Evolutionary conservation across 2,888 invertebrate genomes (phyloP), one percentile per base, ranked within the genome.

Genomic region (Ophraella communa): DNA sequence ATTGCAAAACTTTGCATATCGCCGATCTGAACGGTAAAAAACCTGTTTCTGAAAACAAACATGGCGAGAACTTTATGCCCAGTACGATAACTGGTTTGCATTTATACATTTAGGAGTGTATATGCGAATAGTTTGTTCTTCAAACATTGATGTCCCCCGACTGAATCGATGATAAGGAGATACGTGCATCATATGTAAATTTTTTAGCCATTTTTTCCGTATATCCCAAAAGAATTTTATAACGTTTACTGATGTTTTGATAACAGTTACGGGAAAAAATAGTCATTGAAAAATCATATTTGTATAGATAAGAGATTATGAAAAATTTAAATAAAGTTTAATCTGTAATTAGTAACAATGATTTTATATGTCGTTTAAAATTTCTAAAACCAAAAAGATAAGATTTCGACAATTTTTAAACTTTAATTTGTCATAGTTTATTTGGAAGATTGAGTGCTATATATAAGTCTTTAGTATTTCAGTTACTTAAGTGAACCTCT

Each of bases 151-250:
- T 51, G 39, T 59, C 51, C 51, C 51, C 51, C 51, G 23, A 35
- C 24, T 59, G 59, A 51, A 59, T 20, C 42, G 51, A 20, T 35
- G 59, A 51, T 59, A 59, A 10, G 39, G 27, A 30, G 44, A 49
- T 59, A 58, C 45, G 58, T 58, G 51, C 59, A 59, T 59, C 42
- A 51, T 59, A 59, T 59, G 59, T 51, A 59, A 59, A 59, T 59
- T 59, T 49, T 17, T 21, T 11, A 1, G 17, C 47, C 21, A 14
- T 47, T 33, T 57, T 20, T 30, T 35, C 35, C 18, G 11, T 8
- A 23, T 24, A 39, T 49, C 17, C 27, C 27, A 10, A 23, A 24
- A 49, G 17, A 27, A 23, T 49, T 23, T 49, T 24, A 27, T 10
- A 27, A 27, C 11, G 24, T 17, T 27, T 49, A 24, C 49, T 27